phyloP scores from a whole-genome alignment of 2,797 vertebrate species.

The Diplodus puntazzo region DNA sequence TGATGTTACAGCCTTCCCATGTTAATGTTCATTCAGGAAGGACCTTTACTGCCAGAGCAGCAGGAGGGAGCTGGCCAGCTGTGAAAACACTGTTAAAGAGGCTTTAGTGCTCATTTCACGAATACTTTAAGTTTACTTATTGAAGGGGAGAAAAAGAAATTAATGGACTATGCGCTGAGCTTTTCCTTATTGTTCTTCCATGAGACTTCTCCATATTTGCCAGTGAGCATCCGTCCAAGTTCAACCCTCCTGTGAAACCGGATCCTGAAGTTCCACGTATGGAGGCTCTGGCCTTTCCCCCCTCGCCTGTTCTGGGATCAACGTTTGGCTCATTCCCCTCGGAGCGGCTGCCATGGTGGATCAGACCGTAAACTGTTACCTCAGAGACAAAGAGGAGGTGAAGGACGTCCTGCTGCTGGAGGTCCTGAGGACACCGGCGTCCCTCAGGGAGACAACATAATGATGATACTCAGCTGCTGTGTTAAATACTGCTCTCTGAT shows the following conservation, averaged over 20 bases:
- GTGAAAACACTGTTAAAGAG: constrained; percentile 86
- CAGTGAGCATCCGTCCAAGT: constrained; percentile 40
- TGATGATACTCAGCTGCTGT: background rate
- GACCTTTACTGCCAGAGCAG: constrained; percentile 78
- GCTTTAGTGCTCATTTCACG: constrained; percentile 85
- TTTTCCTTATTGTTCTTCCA: constrained; percentile 81
- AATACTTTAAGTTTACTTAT: constrained; percentile 84
- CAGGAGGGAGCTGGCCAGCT: constrained; percentile 79
- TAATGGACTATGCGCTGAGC: constrained; percentile 77
- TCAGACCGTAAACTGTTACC: constrained; percentile 55
- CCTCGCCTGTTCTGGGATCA: constrained; percentile 61
- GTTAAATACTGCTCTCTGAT: background rate
- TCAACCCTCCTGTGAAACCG: constrained; percentile 67
- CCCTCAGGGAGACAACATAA: background rate
- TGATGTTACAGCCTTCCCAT: constrained; percentile 85
- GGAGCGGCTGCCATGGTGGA: constrained; percentile 56
- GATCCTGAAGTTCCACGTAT: constrained; percentile 67
- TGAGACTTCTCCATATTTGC: constrained; percentile 74
- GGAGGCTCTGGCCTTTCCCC: constrained; percentile 27
- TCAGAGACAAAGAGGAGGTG: constrained; percentile 8
- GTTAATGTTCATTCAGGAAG: constrained; percentile 85
- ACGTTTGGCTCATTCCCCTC: constrained; percentile 51
- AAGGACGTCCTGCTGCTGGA: constrained; percentile 12
- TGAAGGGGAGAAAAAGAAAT: constrained; percentile 70
- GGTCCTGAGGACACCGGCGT: background rate